Conservation (phyloP, 1,140 invertebrate genomes). For the Pteromalus puparum region DNA sequence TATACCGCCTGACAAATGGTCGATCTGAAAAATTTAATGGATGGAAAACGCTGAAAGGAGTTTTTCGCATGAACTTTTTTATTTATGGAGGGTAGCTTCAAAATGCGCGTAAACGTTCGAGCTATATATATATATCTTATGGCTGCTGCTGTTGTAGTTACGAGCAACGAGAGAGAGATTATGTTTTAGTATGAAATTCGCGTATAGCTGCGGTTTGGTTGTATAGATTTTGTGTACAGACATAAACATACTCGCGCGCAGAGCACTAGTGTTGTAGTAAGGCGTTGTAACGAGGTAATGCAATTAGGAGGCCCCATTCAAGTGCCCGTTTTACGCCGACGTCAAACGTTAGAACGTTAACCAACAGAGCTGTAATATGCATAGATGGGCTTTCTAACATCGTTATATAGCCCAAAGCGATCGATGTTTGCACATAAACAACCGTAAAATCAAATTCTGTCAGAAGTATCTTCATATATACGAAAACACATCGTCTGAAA, state of each 20-base stretch:
- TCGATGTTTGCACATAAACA: too few relatives aligned
- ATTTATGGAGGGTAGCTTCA: not conserved
- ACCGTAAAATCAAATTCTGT: too few relatives aligned
- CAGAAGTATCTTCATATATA: too few relatives aligned
- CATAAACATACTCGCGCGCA: not conserved
- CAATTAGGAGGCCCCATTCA: not conserved
- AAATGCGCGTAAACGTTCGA: too few relatives aligned
- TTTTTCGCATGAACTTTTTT: not conserved
- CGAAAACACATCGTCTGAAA: too few relatives aligned
- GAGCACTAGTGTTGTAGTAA: not conserved
- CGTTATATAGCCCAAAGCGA: too few relatives aligned
- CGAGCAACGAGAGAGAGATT: not conserved
- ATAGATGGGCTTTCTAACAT: too few relatives aligned
- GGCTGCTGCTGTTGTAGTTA: too few relatives aligned
- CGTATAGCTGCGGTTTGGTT: not conserved
- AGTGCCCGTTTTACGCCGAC: too few relatives aligned
- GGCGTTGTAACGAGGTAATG: not conserved
- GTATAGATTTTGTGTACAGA: not conserved
- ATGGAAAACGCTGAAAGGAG: not conserved
- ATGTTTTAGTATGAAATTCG: not conserved
- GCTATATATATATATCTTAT: too few relatives aligned
- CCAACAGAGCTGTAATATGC: too few relatives aligned
- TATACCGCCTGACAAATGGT: not conserved
- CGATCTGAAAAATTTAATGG: not conserved
- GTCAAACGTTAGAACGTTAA: not conserved